A percentile compares a stretch with the other conserved stretches of the same genome.
phyloP scores from a whole-genome alignment of 2,797 vertebrate species.

The Gallirallus australis region DNA sequence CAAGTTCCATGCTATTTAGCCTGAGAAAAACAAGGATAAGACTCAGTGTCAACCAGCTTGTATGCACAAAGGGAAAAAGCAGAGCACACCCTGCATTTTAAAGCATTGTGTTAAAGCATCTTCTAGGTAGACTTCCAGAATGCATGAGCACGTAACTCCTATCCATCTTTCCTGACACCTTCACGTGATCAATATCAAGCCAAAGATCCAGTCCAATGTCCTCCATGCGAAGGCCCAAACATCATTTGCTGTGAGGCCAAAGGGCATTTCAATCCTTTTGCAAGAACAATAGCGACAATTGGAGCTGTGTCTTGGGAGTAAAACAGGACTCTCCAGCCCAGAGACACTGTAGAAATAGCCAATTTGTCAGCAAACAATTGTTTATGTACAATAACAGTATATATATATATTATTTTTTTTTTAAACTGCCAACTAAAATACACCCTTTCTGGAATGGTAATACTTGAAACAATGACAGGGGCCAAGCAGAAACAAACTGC shows the following conservation, averaged over 20 bases:
- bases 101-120: not conserved
- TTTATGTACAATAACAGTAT: not conserved
- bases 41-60: not conserved
- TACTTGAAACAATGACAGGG: not conserved
- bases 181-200: not conserved
- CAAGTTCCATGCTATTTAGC: not conserved
- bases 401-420: no score
- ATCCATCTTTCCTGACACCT: not conserved
- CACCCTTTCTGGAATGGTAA: not conserved
- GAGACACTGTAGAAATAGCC: not conserved
- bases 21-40: not conserved
- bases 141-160: not conserved
- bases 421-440: not conserved
- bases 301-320: not conserved
- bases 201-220: not conserved
- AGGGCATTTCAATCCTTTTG: not conserved
- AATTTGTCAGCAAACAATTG: not conserved
- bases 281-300: not conserved
- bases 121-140: not conserved
- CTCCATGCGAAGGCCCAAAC: not conserved
- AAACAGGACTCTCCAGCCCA: not conserved
- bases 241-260: not conserved
- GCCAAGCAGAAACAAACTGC: not conserved
- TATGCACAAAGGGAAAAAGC: not conserved
- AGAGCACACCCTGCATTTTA: not conserved